phyloP scores from a whole-genome alignment of 2,888 invertebrate species.

The Lathronympha strigana region DNA sequence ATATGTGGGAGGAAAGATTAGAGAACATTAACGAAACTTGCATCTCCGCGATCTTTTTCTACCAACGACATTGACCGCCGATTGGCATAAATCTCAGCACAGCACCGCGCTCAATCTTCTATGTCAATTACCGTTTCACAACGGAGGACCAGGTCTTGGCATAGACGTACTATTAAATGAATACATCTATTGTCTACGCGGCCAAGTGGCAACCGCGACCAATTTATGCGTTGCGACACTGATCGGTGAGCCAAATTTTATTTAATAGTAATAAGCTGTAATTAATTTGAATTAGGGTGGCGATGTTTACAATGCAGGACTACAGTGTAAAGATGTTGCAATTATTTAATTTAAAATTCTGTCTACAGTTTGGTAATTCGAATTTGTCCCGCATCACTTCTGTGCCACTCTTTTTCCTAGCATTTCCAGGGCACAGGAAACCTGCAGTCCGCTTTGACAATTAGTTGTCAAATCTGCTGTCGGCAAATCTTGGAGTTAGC shows the following conservation, averaged over 20 bases:
- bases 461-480: too few relatives aligned
- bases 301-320: background rate
- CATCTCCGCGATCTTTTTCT: background rate
- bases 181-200: conserved; percentile 53
- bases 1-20: too few relatives aligned
- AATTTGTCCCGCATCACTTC: too few relatives aligned
- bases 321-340: background rate
- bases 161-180: conserved; percentile 50
- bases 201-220: conserved; percentile 50
- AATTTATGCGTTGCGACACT: conserved; percentile 52
- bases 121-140: conserved; percentile 44
- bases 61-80: conserved; percentile 29
- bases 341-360: background rate
- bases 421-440: too few relatives aligned
- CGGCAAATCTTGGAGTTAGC: too few relatives aligned
- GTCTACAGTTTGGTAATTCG: background rate
- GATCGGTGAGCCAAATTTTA: conserved; percentile 45
- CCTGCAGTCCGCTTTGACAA: too few relatives aligned
- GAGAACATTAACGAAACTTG: too few relatives aligned
- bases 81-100: conserved; percentile 32
- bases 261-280: conserved; percentile 34
- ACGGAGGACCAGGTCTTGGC: conserved; percentile 48
- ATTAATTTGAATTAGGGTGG: conserved; percentile 29
- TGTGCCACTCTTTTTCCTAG: too few relatives aligned
- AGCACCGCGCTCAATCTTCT: conserved; percentile 40